These are phyloP conservation scores for Leptoteleia sp. DNA, from an alignment of 1,140 invertebrate species.

Conservation along the genomic window DNA sequence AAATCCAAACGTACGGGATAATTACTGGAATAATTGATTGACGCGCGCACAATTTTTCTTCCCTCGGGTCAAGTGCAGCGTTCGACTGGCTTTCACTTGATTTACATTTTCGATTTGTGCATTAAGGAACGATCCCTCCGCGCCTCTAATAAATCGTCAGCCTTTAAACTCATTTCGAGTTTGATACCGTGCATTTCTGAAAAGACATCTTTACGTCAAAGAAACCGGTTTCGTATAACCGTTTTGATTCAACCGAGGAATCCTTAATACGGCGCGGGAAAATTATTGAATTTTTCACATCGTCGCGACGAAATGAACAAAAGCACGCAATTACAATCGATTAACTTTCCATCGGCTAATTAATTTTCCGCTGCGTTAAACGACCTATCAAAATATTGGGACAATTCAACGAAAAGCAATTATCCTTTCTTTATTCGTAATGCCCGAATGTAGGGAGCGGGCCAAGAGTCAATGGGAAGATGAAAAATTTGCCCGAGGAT, in stretches of 20 bases:
- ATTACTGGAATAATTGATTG: constrained; percentile 10
- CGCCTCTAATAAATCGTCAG: constrained; percentile 49
- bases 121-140: background rate
- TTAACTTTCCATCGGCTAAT: no score
- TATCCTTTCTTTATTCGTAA: background rate
- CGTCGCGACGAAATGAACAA: no score
- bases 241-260: constrained; percentile 29
- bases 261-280: constrained; percentile 38
- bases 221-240: constrained; percentile 53
- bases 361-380: no score
- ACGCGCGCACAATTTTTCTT: constrained; percentile 27
- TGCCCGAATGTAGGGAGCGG: no score
- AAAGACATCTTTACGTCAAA: constrained; percentile 44
- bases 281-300: constrained; percentile 44
- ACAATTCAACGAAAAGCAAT: no score
- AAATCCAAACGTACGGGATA: no score
- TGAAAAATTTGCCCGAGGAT: no score
- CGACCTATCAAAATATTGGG: no score
- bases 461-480: no score
- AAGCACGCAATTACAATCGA: no score
- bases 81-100: constrained; percentile 36
- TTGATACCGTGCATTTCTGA: constrained; percentile 52
- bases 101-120: constrained; percentile 34
- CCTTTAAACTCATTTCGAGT: constrained; percentile 43
- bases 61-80: constrained; percentile 21